Percentiles rank a stretch among this genome's conserved stretches.
phyloP scores from a whole-genome alignment of 2,797 vertebrate genomes.

The Crax fasciolata region DNA sequence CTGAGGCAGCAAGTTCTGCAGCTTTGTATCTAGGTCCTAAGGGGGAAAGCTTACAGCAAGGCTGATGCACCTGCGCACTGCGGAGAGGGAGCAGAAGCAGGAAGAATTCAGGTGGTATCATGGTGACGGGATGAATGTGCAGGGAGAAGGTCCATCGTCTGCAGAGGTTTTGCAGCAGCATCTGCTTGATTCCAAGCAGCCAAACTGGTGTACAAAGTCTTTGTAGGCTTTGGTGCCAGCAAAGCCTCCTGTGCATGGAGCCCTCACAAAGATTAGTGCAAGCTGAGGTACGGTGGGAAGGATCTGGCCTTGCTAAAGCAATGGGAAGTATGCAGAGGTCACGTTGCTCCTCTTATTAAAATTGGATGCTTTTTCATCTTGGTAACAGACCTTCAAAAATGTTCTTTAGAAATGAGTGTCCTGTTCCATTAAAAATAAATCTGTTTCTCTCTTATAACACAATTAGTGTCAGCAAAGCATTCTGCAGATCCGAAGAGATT shows the following conservation, averaged over 20 bases:
- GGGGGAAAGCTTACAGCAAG: background rate
- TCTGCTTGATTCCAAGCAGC: background rate
- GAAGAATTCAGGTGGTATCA: background rate
- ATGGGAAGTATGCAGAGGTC: conserved; percentile 52
- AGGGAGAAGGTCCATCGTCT: background rate
- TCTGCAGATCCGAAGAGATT: conserved; percentile 39
- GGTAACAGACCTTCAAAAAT: conserved; percentile 9
- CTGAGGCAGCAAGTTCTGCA: background rate
- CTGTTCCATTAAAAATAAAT: conserved; percentile 68
- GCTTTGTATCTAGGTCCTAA: background rate
- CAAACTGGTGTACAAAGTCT: background rate
- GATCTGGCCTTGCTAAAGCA: conserved; percentile 39
- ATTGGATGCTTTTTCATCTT: conserved; percentile 40
- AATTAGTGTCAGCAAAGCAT: conserved; percentile 69
- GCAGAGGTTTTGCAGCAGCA: background rate
- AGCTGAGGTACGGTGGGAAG: conserved; percentile 50
- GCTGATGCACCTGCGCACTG: background rate
- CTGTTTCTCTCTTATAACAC: conserved; percentile 51
- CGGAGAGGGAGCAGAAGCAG: background rate
- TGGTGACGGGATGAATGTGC: accelerated
- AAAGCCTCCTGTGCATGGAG: background rate
- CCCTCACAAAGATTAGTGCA: background rate
- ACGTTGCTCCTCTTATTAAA: conserved; percentile 52
- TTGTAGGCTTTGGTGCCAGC: background rate
- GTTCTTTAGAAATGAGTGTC: conserved; percentile 54